phyloP scores from a whole-genome alignment of 2,113 vertebrate species.

The Ciconia maguari region DNA sequence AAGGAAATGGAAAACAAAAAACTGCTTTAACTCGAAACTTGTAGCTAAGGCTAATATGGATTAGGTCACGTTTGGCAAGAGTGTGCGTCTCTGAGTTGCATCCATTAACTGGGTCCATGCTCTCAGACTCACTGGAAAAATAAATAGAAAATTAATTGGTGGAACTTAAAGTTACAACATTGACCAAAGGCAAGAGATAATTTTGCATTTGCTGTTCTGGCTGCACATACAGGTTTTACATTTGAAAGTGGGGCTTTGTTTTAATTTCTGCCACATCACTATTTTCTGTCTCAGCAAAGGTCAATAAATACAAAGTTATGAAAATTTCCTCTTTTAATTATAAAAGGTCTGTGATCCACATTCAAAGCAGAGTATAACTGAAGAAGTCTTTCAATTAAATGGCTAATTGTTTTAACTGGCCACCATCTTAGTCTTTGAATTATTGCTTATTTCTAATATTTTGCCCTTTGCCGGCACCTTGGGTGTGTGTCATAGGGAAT shows the following conservation, averaged over 20 bases:
- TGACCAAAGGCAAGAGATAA: neutral
- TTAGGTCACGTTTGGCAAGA: neutral
- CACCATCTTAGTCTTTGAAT: neutral
- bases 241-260: neutral
- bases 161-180: neutral
- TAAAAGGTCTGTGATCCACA: neutral
- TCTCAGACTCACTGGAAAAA: neutral
- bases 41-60: neutral
- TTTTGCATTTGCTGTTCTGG: neutral
- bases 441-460: neutral
- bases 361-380: neutral
- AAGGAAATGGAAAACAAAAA: slow-evolving; percentile 1
- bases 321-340: neutral
- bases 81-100: neutral
- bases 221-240: neutral
- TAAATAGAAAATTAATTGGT: neutral
- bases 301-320: neutral
- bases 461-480: neutral
- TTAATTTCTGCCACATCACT: neutral
- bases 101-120: neutral
- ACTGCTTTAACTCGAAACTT: neutral
- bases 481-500: neutral
- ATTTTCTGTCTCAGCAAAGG: neutral
- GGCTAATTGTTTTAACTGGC: neutral
- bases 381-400: neutral